phyloP scores from a whole-genome alignment of 2,888 invertebrate genomes.

The Muscina levida region DNA sequence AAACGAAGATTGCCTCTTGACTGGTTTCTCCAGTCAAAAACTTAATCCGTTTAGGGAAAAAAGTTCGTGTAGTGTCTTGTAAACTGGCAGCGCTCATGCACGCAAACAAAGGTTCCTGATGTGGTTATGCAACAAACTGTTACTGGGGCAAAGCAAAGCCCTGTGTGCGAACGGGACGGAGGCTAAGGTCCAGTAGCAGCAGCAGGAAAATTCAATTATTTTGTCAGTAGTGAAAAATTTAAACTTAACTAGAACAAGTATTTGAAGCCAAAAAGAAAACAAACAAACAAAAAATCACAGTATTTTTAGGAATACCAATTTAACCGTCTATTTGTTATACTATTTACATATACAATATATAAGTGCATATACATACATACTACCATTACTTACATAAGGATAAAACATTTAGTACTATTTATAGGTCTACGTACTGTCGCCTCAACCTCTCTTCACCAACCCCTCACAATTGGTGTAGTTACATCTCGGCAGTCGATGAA shows the following conservation, averaged over 20 bases:
- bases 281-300: background rate
- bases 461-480: conserved; percentile 51
- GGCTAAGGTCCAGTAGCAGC: no score
- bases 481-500: background rate
- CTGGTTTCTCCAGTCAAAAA: conserved; percentile 96
- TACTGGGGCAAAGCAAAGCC: background rate
- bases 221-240: conserved; percentile 46
- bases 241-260: background rate
- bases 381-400: background rate
- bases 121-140: conserved; percentile 21
- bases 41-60: conserved; percentile 98
- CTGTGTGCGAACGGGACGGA: background rate
- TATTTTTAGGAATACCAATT: background rate
- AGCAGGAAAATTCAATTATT: conserved; percentile 60
- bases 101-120: conserved; percentile 27
- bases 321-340: conserved; percentile 55
- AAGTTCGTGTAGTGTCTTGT: conserved; percentile 91
- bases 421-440: background rate
- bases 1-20: conserved; percentile 94
- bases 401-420: conserved; percentile 19
- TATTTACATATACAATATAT: conserved; percentile 19
- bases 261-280: conserved; percentile 1
- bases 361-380: conserved; percentile 1
- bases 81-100: conserved; percentile 76
- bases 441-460: no score